Percentiles rank a stretch among this genome's conserved stretches.
Evolutionary conservation across 2,113 vertebrate species (phyloP).

Genomic region (Oryzias javanicus): DNA sequence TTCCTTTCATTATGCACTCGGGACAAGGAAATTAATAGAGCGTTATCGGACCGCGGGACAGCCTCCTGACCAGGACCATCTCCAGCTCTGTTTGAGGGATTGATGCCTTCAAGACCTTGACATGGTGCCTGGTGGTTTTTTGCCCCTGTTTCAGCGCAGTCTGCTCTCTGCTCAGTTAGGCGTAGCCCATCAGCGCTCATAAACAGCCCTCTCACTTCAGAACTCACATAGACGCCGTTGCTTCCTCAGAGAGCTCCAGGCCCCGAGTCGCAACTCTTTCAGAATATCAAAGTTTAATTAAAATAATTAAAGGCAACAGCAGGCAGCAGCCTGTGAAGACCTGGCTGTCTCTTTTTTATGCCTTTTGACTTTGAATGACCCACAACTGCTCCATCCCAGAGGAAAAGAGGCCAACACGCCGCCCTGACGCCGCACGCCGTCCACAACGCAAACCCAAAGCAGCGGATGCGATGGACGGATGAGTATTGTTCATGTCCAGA

Average conservation of each 20-base stretch:
- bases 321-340: slow-evolving; percentile 95
- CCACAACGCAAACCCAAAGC: slow-evolving; percentile 66
- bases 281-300: slow-evolving; percentile 95
- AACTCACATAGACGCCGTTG: slow-evolving; percentile 43
- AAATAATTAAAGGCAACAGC: slow-evolving; percentile 97
- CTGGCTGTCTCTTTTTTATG: slow-evolving; percentile 89
- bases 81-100: slow-evolving; percentile 76
- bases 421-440: slow-evolving; percentile 52
- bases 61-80: slow-evolving; percentile 76
- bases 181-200: slow-evolving; percentile 77
- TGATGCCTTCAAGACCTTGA: slow-evolving; percentile 80
- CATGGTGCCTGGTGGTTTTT: slow-evolving; percentile 70
- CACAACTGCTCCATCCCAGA: slow-evolving; percentile 75
- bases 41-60: slow-evolving; percentile 84
- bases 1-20: slow-evolving; percentile 84
- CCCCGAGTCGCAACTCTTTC: slow-evolving; percentile 79
- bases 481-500: slow-evolving; percentile 83
- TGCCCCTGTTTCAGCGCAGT: slow-evolving; percentile 50
- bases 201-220: slow-evolving; percentile 77
- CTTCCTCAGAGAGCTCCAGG: slow-evolving; percentile 43
- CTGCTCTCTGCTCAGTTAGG: slow-evolving; percentile 76
- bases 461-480: slow-evolving; percentile 76
- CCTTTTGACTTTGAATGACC: slow-evolving; percentile 95
- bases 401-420: slow-evolving; percentile 62
- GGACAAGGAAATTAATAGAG: slow-evolving; percentile 89